Evolutionary conservation across 2,797 vertebrate genomes (phyloP).

Genomic region (Amniataba percoides): DNA sequence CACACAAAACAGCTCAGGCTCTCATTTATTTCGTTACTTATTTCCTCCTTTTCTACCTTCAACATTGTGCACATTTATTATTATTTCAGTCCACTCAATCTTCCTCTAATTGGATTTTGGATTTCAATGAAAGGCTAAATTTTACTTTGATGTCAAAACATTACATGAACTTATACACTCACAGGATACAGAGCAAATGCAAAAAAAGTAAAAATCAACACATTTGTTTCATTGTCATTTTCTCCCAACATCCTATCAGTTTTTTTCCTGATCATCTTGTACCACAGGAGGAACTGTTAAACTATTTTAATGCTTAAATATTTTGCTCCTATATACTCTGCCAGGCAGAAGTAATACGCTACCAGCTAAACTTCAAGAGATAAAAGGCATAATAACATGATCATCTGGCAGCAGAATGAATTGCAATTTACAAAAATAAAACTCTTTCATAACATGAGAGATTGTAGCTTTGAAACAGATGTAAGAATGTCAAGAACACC

Average conservation of each 20-base stretch:
- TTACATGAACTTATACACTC: background rate
- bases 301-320: background rate
- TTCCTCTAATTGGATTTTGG: background rate
- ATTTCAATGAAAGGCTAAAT: conserved; percentile 1
- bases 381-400: background rate
- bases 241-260: background rate
- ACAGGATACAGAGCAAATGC: background rate
- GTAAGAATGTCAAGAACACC: background rate
- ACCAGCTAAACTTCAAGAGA: background rate
- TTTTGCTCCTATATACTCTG: conserved; percentile 1
- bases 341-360: background rate
- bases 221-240: background rate
- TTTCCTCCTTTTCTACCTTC: background rate
- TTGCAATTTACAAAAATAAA: background rate
- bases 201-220: background rate
- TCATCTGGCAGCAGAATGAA: background rate
- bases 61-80: background rate
- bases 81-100: background rate
- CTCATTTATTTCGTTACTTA: background rate
- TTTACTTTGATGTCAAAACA: conserved; percentile 1
- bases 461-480: background rate
- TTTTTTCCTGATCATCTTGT: background rate
- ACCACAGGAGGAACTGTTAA: background rate
- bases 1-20: conserved; percentile 8
- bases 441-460: background rate